Conservation (phyloP, 2,888 invertebrate genomes). For the Synanthedon vespiformis region DNA sequence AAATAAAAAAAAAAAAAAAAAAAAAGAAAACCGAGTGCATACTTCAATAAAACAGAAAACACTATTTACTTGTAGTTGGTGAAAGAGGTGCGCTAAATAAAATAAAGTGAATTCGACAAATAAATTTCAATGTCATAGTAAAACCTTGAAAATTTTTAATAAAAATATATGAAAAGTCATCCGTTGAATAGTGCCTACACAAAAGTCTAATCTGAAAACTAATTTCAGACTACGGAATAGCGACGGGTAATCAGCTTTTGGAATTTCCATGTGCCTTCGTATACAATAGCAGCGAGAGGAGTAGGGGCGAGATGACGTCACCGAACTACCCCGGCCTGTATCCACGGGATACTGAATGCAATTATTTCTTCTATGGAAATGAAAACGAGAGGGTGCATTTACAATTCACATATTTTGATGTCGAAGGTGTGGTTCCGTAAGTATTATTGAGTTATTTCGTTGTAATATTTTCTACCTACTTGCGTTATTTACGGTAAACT, state of each 20-base stretch:
- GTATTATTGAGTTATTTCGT: slow-evolving; percentile 31
- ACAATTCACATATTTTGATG: slow-evolving; percentile 91
- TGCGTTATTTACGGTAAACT: too few species aligned
- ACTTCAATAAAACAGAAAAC: too few species aligned
- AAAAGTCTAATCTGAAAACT: background rate
- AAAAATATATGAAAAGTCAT: too few species aligned
- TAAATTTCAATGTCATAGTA: too few species aligned
- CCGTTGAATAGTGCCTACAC: too few species aligned
- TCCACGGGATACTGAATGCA: slow-evolving; percentile 90
- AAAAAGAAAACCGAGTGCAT: too few species aligned
- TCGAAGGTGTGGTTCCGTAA: slow-evolving; percentile 95
- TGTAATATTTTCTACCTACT: too few species aligned
- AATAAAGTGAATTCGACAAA: too few species aligned
- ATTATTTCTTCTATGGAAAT: slow-evolving; percentile 89
- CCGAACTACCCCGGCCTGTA: slow-evolving; percentile 93
- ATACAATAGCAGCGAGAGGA: slow-evolving; percentile 84
- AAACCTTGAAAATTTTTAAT: too few species aligned
- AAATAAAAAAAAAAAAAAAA: too few species aligned
- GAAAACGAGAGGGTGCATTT: slow-evolving; percentile 81
- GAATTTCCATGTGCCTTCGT: slow-evolving; percentile 88
- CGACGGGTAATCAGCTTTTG: slow-evolving; percentile 80
- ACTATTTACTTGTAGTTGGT: too few species aligned
- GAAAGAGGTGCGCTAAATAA: too few species aligned
- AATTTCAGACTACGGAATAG: slow-evolving; percentile 86
- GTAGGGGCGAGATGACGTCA: slow-evolving; percentile 84